Evolutionary conservation across 2,113 vertebrate species (phyloP).

Genomic region (Dendropsophus ebraccatus): DNA sequence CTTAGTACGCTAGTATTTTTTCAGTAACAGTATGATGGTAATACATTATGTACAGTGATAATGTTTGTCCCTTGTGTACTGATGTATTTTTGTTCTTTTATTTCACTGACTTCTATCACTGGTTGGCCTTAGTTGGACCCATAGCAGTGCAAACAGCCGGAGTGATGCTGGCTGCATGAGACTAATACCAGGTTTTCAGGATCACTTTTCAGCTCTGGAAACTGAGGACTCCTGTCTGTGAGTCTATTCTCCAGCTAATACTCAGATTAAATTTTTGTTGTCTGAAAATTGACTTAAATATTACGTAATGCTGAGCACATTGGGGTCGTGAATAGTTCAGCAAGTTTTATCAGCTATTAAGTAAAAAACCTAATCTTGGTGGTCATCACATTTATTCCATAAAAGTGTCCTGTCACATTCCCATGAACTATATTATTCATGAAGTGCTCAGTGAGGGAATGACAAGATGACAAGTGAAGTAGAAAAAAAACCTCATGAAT

Average conservation of each 20-base stretch:
- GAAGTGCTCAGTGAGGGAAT: conserved; percentile 35
- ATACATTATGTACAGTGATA: too few relatives aligned
- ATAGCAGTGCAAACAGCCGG: too few relatives aligned
- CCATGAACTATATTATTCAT: conserved; percentile 45
- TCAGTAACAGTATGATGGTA: too few relatives aligned
- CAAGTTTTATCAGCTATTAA: background rate
- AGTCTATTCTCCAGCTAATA: background rate
- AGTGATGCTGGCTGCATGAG: too few relatives aligned
- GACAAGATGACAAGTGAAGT: conserved; percentile 34
- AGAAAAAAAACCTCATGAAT: conserved; percentile 44
- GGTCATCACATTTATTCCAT: conserved; percentile 26
- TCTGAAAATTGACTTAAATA: background rate
- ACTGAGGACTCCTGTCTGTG: background rate
- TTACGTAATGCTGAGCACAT: background rate
- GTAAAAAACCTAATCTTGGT: conserved; percentile 6
- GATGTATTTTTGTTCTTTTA: too few relatives aligned
- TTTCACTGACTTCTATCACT: too few relatives aligned
- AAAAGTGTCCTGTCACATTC: conserved; percentile 8
- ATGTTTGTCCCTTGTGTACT: too few relatives aligned
- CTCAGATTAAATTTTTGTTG: background rate
- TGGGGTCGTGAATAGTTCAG: background rate
- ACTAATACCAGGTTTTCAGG: too few relatives aligned
- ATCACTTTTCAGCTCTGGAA: background rate
- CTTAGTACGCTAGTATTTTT: too few relatives aligned
- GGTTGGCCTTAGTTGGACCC: too few relatives aligned